Evolutionary conservation across 1,140 invertebrate genomes (phyloP).

Genomic region (Lethocerus indicus): DNA sequence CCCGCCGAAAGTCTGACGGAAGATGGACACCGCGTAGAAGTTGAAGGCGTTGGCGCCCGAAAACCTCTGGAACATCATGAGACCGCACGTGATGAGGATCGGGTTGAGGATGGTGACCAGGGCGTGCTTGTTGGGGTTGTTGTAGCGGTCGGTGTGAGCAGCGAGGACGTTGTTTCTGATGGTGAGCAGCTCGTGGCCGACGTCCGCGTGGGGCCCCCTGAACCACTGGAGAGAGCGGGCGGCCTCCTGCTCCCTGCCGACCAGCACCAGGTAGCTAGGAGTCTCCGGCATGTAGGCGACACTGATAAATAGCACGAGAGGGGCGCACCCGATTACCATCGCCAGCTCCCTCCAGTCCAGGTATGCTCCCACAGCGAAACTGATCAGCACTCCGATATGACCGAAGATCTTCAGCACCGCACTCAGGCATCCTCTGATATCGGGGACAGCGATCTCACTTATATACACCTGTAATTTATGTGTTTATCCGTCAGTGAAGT

Average conservation of each 20-base stretch:
- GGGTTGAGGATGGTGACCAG: slow-evolving; percentile 40
- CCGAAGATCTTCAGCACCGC: slow-evolving; percentile 68
- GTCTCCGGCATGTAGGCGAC: slow-evolving; percentile 65
- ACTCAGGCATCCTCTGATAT: slow-evolving; percentile 67
- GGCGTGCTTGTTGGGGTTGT: slow-evolving; percentile 24
- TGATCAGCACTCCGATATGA: slow-evolving; percentile 67
- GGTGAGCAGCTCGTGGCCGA: slow-evolving; percentile 45
- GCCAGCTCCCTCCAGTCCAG: slow-evolving; percentile 67
- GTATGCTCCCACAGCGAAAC: slow-evolving; percentile 62
- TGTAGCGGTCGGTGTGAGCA: slow-evolving; percentile 16
- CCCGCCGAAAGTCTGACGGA: slow-evolving; percentile 54
- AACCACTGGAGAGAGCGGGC: slow-evolving; percentile 56
- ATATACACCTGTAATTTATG: slow-evolving; percentile 62
- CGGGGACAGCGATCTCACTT: slow-evolving; percentile 73
- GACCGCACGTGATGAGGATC: slow-evolving; percentile 57
- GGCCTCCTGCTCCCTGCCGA: slow-evolving; percentile 59
- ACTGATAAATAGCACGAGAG: slow-evolving; percentile 41
- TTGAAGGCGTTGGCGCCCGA: slow-evolving; percentile 66
- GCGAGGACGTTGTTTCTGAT: slow-evolving; percentile 44
- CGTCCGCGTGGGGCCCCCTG: slow-evolving; percentile 50
- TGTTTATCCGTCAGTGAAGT: background rate
- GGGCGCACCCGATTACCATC: slow-evolving; percentile 51
- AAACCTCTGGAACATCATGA: slow-evolving; percentile 73
- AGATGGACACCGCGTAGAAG: slow-evolving; percentile 66
- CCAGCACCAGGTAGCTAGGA: slow-evolving; percentile 56